Conservation (phyloP, 2,888 invertebrate genomes). For the Ceraclea dissimilis region DNA sequence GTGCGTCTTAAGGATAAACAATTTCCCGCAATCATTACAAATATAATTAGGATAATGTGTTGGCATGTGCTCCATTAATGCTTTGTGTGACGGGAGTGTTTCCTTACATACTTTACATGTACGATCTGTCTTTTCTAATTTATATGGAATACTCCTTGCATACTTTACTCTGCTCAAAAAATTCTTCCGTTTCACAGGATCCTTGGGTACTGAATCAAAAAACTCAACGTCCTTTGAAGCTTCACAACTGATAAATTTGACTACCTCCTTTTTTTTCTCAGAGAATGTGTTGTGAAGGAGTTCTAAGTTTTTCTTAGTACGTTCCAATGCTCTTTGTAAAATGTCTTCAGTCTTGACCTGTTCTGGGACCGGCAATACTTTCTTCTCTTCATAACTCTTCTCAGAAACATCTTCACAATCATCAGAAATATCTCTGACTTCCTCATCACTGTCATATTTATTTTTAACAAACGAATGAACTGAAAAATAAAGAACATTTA, state of each 20-base stretch:
- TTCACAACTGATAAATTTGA: background rate
- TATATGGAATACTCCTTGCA: background rate
- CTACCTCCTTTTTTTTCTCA: background rate
- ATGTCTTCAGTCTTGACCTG: background rate
- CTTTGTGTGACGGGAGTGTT: conserved; percentile 16
- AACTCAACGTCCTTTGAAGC: background rate
- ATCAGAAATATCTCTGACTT: background rate
- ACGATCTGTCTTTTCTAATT: conserved; percentile 8
- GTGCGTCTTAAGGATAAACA: conserved; percentile 10
- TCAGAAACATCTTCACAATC: background rate
- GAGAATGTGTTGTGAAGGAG: background rate
- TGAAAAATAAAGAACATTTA: background rate
- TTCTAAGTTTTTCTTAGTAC: background rate
- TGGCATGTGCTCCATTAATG: conserved; percentile 15
- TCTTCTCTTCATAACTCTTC: background rate
- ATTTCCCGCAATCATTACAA: conserved; percentile 20
- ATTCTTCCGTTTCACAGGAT: background rate
- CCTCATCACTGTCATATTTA: background rate
- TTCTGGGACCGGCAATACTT: background rate
- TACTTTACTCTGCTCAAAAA: background rate
- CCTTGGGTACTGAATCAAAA: background rate
- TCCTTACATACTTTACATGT: conserved; percentile 15
- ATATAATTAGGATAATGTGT: conserved; percentile 20
- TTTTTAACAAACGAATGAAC: background rate
- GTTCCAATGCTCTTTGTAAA: background rate